Evolutionary conservation across 53 echinoderm and acorn worm species (phyloP), one percentile per base, ranked within the genome.

Genomic region (Apostichopus leukothele): DNA sequence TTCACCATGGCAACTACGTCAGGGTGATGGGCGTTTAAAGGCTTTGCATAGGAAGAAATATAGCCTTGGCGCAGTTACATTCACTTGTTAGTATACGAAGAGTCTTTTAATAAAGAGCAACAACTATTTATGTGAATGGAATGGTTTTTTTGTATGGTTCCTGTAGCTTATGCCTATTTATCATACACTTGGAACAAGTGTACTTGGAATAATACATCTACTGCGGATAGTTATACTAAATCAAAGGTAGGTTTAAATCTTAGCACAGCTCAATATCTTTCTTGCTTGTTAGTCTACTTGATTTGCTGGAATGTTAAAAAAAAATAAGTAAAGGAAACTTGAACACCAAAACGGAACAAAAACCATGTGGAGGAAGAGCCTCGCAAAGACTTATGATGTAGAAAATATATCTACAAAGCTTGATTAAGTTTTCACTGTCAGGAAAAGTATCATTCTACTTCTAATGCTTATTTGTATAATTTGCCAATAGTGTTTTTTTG

Each of bases 1-100:
- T 59, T 81, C 81, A 20, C 81, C 81, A 81, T 81, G 59, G 57
- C 81, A 81, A 81, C 81, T 23, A 81, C 59, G 81, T 81, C 55
- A 81, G 81, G 59, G 23, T 55, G 81, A 81, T 81, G 81, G 81
- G 81, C 81, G 81, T 54, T 81, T 81, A 81, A 81, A 81, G 81
- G 81, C 59, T 81, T 81, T 81, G 81, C 59, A 81, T 59, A 81
- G 81, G 51, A 81, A 81, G 81, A 81, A 81, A 81, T 81, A 81
- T 81, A 81, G 81, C 59, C 59, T 59, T 20, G 55, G 81, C 23
- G 81, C 81, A 81, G 59, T 22, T 55, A 54, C 54, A 54, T 59
- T 54, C 59, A 54, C 81, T 23, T 81, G 54, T 81, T 81, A 81
- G 81, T 81, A 51, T 81, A 81, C 81, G 81, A 81, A 81, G 22